Percentiles rank a stretch among this genome's conserved stretches.
phyloP scores from a whole-genome alignment of 2,888 invertebrate species.

The Adineta ricciae region DNA sequence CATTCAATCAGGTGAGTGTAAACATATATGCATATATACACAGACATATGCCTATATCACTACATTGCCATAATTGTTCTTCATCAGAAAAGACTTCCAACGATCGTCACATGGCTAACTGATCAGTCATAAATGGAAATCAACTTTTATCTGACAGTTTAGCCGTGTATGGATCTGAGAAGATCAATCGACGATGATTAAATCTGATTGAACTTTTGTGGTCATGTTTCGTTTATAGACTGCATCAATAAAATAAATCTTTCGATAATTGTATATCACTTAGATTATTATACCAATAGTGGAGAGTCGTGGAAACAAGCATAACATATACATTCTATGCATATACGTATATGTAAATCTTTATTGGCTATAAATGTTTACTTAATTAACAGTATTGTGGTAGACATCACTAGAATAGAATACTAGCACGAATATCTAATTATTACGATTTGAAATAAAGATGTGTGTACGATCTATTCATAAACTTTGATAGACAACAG shows the following conservation, averaged over 20 bases:
- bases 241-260: too few relatives aligned
- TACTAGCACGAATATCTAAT: neutral
- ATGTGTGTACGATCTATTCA: neutral
- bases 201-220: too few relatives aligned
- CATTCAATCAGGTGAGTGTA: neutral
- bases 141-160: slow-evolving; percentile 20
- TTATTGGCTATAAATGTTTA: neutral
- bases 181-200: neutral
- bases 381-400: neutral
- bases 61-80: neutral
- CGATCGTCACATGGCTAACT: slow-evolving; percentile 8
- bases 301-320: neutral
- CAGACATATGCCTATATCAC: neutral
- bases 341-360: neutral
- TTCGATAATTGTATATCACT: neutral
- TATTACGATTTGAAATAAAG: too few relatives aligned
- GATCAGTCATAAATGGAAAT: slow-evolving; percentile 20
- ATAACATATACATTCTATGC: neutral
- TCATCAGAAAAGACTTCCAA: neutral
- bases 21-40: neutral
- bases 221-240: too few relatives aligned
- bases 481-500: neutral
- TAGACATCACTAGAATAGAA: neutral
- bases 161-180: slow-evolving; percentile 17
- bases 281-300: neutral